Base-by-base conservation (phyloP, 2,113 vertebrate species). In the Danio rerio region DNA sequence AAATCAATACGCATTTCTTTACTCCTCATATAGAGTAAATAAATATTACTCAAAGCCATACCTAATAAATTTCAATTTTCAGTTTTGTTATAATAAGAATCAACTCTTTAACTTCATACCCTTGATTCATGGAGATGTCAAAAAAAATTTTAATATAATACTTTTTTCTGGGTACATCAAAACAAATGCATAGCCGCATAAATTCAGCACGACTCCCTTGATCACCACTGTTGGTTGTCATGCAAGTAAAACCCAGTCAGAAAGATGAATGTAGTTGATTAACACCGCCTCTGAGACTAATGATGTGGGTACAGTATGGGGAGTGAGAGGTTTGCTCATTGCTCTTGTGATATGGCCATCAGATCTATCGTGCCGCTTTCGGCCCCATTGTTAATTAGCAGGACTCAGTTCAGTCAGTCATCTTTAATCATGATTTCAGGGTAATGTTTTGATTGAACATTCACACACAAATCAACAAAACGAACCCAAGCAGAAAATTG, bases 401-500 rank as follows among this genome's bases (percentile, higher is more conserved):
- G 84, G 86, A 88, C 58, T 90, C 87, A 88, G 87, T 92, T 85
- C 77, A 88, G 89, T 85, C 83, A 92, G 92, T 92, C 96, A 96
- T 96, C 95, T 97, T 94, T 95, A 95, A 96, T 96, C 96, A 96
- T 96, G 95, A 97, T 97, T 95, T 93, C 91, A 89, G 87, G 89
- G 86, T 92, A 94, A 92, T 91, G 92, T 92, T 91, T 91, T 74
- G 90, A 92, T 92, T 94, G 95, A 95, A 94, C 94, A 95, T 97
- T 94, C 94, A 94, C 95, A 96, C 93, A 96, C 94, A 96, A 98
- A 97, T 98, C 96, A 98, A 97, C 97, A 96, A 95, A 96, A 97
- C 94, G 94, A 97, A 96, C 95, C 96, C 97, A 95, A 96, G 97
- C 97, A 96, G 96, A 99, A 98, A 98, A 98, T 98, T 95, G 96